Evolutionary conservation across 2,797 vertebrate species (phyloP).

Genomic region (Nyctibius grandis): DNA sequence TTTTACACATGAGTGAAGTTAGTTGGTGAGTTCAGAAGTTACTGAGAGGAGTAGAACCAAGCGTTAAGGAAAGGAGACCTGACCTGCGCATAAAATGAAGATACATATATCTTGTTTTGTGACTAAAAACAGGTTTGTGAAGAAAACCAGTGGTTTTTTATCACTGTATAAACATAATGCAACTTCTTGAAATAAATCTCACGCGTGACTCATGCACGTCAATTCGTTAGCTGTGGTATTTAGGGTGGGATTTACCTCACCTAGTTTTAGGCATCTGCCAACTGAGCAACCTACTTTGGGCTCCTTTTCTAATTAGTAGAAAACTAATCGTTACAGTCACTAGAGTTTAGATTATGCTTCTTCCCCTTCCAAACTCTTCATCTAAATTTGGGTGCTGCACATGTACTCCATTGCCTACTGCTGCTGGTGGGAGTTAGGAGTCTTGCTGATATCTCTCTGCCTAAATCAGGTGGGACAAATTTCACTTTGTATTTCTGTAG

Average conservation of each 20-base stretch:
- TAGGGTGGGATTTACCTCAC: slow-evolving; percentile 35
- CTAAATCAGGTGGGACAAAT: not conserved
- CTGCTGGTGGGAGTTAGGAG: not conserved
- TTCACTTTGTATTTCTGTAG: not conserved
- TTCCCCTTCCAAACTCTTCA: not conserved
- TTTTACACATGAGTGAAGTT: not conserved
- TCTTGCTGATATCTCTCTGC: not conserved
- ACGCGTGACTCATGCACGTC: not conserved
- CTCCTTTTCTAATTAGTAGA: not conserved
- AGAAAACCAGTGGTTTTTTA: not conserved
- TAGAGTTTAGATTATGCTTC: not conserved
- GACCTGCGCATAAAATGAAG: not conserved
- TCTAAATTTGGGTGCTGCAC: not conserved
- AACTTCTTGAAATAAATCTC: slow-evolving; percentile 17
- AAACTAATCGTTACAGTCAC: not conserved
- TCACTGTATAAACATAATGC: not conserved
- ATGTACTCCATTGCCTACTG: not conserved
- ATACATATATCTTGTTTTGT: not conserved
- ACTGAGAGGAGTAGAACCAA: not conserved
- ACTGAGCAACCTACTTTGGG: not conserved
- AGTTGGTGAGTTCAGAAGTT: not conserved
- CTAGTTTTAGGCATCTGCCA: not conserved
- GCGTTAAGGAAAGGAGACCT: not conserved
- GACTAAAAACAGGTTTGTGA: not conserved
- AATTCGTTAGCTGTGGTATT: not conserved